A percentile compares a stretch with the other conserved stretches of the same genome.
Conservation (phyloP, 2,113 vertebrate species). For the Oryzias melastigma region DNA sequence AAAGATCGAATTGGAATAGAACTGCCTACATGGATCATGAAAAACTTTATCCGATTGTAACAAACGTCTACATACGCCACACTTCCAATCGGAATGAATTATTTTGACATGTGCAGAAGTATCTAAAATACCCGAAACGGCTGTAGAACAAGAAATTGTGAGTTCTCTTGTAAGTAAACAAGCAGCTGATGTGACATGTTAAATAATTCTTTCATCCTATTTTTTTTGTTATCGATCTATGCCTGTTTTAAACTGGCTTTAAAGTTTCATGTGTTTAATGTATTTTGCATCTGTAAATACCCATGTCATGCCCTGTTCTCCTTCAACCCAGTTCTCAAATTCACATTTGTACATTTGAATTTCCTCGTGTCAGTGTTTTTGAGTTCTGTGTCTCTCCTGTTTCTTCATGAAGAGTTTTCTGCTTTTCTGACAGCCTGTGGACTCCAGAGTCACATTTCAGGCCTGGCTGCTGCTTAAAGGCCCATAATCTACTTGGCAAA, state of each 20-base stretch:
- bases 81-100: no score
- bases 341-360: conserved; percentile 20
- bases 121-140: no score
- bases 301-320: not conserved
- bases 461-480: conserved; percentile 86
- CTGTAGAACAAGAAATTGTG: no score
- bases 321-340: not conserved
- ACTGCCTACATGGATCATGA: no score
- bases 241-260: not conserved
- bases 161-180: no score
- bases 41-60: no score
- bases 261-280: not conserved
- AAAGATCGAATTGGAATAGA: no score
- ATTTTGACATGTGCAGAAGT: no score
- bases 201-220: no score
- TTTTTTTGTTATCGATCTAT: not conserved
- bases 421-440: conserved; percentile 70
- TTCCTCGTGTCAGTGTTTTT: conserved; percentile 11
- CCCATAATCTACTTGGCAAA: conserved; percentile 85
- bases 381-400: conserved; percentile 37
- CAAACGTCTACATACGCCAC: no score
- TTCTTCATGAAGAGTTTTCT: conserved; percentile 68
- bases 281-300: not conserved
- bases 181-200: no score
- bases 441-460: conserved; percentile 85